phyloP scores from a whole-genome alignment of 2,113 vertebrate genomes.

The Nicator chloris region DNA sequence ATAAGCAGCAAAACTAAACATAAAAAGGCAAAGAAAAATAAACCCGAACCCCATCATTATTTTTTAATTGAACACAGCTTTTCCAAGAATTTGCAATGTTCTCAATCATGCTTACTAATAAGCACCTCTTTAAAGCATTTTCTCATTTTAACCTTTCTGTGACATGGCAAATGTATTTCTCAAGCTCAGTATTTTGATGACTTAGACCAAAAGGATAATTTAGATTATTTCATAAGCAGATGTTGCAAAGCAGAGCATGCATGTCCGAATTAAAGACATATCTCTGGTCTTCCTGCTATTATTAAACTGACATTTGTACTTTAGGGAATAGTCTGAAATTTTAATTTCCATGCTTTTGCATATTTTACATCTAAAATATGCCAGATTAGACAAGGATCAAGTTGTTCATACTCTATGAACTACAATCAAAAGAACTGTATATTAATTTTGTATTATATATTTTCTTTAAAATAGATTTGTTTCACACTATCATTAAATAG shows the following conservation, averaged over 20 bases:
- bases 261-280: not conserved
- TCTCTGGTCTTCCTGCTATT: not conserved
- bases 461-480: not conserved
- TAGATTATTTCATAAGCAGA: not conserved
- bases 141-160: not conserved
- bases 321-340: not conserved
- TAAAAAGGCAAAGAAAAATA: not conserved
- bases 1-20: not conserved
- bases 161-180: not conserved
- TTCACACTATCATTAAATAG: not conserved
- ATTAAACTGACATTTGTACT: not conserved
- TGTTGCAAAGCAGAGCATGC: not conserved
- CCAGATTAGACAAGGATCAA: not conserved
- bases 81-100: not conserved
- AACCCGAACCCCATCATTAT: rapidly evolving
- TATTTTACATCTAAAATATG: not conserved
- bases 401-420: not conserved
- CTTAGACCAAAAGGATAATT: not conserved
- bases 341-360: not conserved
- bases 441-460: not conserved
- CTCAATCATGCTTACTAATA: not conserved
- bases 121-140: not conserved
- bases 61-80: not conserved
- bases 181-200: not conserved
- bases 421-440: not conserved